Conservation (phyloP, 2,888 invertebrate genomes). For the Himalopsyche japonica region DNA sequence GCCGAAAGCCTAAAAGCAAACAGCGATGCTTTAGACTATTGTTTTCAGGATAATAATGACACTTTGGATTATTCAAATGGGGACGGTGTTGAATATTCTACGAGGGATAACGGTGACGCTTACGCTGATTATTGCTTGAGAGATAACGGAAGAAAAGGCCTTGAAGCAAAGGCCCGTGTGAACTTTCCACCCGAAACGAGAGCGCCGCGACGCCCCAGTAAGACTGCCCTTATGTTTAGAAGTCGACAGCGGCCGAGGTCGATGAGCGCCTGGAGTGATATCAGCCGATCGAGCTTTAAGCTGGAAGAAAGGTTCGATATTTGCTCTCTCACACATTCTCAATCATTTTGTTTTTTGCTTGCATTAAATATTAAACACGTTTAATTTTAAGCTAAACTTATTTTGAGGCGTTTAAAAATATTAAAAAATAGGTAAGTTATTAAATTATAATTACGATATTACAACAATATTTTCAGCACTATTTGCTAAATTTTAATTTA, state of each 20-base stretch:
- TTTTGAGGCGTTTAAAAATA: no score
- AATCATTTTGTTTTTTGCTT: no score
- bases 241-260: constrained; percentile 68
- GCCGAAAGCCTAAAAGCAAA: neutral
- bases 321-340: no score
- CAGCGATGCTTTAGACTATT: neutral
- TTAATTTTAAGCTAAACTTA: no score
- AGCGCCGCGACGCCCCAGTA: constrained; percentile 53
- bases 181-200: constrained; percentile 67
- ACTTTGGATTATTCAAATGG: no score
- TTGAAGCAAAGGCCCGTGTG: constrained; percentile 61
- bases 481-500: no score
- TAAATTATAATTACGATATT: no score
- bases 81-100: no score
- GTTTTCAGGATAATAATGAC: no score
- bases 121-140: constrained; percentile 42
- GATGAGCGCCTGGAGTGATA: constrained; percentile 88
- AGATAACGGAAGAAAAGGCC: constrained; percentile 37
- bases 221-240: constrained; percentile 53
- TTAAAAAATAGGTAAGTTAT: no score
- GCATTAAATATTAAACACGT: no score
- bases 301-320: constrained; percentile 71
- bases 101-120: neutral
- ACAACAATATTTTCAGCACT: no score
- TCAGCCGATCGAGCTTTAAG: constrained; percentile 81